Evolutionary conservation across 2,113 vertebrate genomes (phyloP).

Genomic region (Perccottus glenii): DNA sequence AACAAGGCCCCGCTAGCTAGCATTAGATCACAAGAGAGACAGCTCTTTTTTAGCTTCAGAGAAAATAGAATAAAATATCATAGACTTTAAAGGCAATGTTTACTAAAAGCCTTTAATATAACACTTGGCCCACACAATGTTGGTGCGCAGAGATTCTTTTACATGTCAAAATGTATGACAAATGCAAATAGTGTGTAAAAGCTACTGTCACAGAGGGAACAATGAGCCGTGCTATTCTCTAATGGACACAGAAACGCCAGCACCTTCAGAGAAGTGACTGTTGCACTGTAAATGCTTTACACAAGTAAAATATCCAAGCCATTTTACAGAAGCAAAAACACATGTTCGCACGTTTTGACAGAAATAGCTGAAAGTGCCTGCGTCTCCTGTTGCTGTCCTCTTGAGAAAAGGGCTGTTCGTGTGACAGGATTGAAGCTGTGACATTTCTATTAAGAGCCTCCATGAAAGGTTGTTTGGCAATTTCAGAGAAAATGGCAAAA

Average conservation of each 20-base stretch:
- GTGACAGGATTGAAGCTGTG: constrained; percentile 48
- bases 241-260: constrained; percentile 1
- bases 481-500: constrained; percentile 54
- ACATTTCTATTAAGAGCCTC: constrained; percentile 71
- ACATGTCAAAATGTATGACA: constrained; percentile 12
- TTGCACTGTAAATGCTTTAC: constrained; percentile 5
- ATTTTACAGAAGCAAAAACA: constrained; percentile 17
- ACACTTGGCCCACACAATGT: neutral
- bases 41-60: neutral
- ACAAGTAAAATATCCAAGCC: constrained; percentile 19
- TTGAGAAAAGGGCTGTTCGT: constrained; percentile 29
- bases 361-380: constrained; percentile 19
- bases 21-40: too few species aligned
- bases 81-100: neutral
- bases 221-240: neutral
- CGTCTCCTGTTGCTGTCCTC: constrained; percentile 20
- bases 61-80: neutral
- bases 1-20: neutral
- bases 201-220: constrained; percentile 1
- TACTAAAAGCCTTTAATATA: neutral
- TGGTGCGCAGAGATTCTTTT: neutral
- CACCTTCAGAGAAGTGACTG: constrained; percentile 1
- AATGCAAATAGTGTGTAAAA: constrained; percentile 4
- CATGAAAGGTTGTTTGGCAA: constrained; percentile 51
- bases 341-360: constrained; percentile 48